Evolutionary conservation across 2,797 vertebrate species (phyloP).

Genomic region (Eutrigla gurnardus): DNA sequence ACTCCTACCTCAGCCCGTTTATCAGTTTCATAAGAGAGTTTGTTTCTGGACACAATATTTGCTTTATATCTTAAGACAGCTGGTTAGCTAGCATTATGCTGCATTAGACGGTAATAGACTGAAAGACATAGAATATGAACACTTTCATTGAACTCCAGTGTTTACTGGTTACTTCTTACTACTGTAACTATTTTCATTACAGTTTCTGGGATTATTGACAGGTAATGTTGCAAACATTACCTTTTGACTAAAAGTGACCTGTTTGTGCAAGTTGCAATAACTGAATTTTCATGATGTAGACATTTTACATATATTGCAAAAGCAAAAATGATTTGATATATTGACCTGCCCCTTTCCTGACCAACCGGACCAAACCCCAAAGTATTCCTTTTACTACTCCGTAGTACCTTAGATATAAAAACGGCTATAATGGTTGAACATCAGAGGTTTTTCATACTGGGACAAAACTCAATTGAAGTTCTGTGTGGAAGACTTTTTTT

Average conservation of each 20-base stretch:
- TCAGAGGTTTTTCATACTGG: neutral
- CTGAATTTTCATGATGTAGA: neutral
- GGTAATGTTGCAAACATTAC: neutral
- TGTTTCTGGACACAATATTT: neutral
- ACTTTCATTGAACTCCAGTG: neutral
- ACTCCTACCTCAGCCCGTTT: too few species aligned
- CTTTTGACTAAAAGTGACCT: conserved; percentile 1
- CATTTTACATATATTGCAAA: neutral
- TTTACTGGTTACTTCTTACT: too few species aligned
- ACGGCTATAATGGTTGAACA: neutral
- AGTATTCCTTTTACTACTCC: neutral
- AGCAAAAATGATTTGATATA: neutral
- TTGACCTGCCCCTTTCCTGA: too few species aligned
- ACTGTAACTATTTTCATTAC: neutral
- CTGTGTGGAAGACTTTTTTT: neutral
- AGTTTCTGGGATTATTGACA: neutral
- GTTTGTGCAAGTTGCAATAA: neutral
- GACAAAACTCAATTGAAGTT: neutral
- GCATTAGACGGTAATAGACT: neutral
- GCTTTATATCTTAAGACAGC: neutral
- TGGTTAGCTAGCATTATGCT: neutral
- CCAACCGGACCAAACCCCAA: neutral
- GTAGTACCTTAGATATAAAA: neutral
- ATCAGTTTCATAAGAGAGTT: neutral
- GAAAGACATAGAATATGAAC: neutral